Evolutionary conservation across 1,140 invertebrate genomes (phyloP), one percentile per base, ranked within the genome.

Genomic region (Trinorchestia longiramus): DNA sequence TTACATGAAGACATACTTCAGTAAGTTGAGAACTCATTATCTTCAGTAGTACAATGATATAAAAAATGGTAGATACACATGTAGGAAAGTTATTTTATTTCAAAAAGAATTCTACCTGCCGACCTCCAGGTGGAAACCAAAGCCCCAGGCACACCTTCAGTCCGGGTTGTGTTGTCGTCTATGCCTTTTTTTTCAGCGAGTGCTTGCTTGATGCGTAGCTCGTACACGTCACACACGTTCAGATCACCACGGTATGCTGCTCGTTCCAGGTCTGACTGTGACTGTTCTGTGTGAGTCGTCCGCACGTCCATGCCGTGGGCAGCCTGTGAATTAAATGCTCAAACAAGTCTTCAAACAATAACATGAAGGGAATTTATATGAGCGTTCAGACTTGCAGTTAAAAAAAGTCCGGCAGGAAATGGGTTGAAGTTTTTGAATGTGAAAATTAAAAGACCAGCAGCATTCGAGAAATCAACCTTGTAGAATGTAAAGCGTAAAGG

Each of bases 231-330:
- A 0, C 98, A 98, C 0, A 99, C 98, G 28, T 98, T 98, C 97
- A 99, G 98, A 97, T 99, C 98, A 1, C 99, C 99, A 44, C 98
- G 98, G 97, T 98, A 98, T 19, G 99, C 98, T 95, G 99, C 98
- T 91, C 98, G 97, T 97, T 99, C 98, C 98, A 99, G 98, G 97
- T 98, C 98, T 44, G 98, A 98, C 0, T 98, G 98, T 95, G 98
- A 98, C 96, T 99, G 98, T 97, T 98, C 98, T 77, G 98, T 98
- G 97, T 98, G 98, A 57, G 98, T 98, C 53, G 98, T 98, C 97
- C 98, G 98, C 97, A 98, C 98, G 97, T 99, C 98, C 98, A 99
- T 99, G 0, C 99, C 99, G 97, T 99, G 99, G 97, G 98, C 98
- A 28, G 98, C 98, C 98, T 98, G 97, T 11, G 4, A 8, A 90